These are phyloP conservation scores for Phataginus tricuspis DNA, from an alignment of 2,797 vertebrate genomes.

Conservation along the genomic window DNA sequence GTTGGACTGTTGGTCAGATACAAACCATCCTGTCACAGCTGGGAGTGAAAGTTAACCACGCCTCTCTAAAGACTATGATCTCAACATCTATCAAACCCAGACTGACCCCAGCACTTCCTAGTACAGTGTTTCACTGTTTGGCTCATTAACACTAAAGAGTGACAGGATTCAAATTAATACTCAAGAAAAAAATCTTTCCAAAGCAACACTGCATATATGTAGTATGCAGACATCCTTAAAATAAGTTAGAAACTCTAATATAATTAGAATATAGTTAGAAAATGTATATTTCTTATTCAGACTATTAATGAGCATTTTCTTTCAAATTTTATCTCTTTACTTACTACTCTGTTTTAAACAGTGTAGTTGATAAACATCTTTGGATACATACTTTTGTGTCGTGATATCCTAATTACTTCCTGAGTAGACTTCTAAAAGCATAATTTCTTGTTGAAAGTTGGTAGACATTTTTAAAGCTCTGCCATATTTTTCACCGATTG, in stretches of 20 bases:
- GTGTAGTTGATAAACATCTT: not conserved
- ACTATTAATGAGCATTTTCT: not conserved
- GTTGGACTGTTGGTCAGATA: not conserved
- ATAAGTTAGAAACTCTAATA: no score
- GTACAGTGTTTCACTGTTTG: not conserved
- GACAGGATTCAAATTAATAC: not conserved
- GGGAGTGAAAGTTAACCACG: not conserved
- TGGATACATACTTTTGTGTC: not conserved
- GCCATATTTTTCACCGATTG: not conserved
- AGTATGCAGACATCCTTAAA: no score
- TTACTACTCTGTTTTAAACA: not conserved
- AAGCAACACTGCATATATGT: not conserved
- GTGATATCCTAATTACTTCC: not conserved
- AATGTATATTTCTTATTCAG: not conserved
- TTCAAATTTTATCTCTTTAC: not conserved
- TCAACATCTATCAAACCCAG: not conserved
- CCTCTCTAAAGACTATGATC: not conserved
- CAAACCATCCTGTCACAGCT: not conserved
- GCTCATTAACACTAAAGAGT: not conserved
- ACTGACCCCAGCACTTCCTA: not conserved
- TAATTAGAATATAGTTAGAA: no score
- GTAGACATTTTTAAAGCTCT: conserved; percentile 3
- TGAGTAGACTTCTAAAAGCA: not conserved
- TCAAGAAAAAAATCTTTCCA: not conserved
- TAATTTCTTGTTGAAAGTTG: conserved; percentile 19